Conservation (phyloP, 2,113 vertebrate genomes). For the Fulmarus glacialis region DNA sequence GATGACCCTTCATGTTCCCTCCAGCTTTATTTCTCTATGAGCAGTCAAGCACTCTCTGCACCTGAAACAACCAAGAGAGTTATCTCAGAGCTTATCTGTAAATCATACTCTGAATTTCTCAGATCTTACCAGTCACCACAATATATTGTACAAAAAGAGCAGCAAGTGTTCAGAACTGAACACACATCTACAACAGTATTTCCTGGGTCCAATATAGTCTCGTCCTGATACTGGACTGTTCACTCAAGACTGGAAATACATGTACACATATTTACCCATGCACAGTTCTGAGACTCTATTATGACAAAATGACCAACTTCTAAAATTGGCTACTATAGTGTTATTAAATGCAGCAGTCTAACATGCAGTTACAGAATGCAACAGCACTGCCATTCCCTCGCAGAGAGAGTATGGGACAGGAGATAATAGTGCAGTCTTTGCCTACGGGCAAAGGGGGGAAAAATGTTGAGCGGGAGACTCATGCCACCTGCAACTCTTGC, state of each 20-base stretch:
- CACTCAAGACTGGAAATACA: neutral
- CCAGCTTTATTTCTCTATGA: neutral
- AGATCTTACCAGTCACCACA: neutral
- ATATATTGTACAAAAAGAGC: neutral
- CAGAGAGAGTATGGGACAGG: neutral
- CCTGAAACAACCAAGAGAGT: neutral
- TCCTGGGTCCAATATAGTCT: neutral
- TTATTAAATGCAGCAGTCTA: neutral
- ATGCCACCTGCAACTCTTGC: neutral
- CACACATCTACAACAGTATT: neutral
- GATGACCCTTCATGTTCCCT: neutral
- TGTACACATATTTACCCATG: fast-evolving
- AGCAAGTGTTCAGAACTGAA: neutral
- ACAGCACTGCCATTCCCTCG: neutral
- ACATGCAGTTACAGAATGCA: neutral
- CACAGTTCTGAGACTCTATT: neutral
- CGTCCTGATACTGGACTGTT: neutral
- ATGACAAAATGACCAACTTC: fast-evolving
- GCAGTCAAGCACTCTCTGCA: neutral
- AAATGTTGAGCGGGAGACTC: neutral
- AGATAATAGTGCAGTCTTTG: neutral
- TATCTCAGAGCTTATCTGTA: neutral
- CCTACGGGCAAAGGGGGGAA: neutral
- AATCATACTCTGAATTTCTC: neutral
- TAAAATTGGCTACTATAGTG: neutral